Evolutionary conservation across 2,113 vertebrate species (phyloP).

Genomic region (Rhineura floridana): DNA sequence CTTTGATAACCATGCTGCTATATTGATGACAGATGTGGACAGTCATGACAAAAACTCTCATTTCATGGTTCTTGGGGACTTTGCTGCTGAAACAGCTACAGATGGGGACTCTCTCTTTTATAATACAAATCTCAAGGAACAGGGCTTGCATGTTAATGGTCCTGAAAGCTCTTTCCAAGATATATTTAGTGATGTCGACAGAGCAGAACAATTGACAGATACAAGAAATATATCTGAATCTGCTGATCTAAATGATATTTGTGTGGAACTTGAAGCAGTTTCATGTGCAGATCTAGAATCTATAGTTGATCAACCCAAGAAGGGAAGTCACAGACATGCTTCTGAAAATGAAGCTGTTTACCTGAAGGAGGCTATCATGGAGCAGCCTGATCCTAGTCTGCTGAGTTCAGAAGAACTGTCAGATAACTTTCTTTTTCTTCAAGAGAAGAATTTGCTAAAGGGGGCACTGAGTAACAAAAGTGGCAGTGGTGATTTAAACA

Average conservation of each 20-base stretch:
- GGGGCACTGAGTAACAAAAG: conserved; percentile 68
- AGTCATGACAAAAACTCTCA: conserved; percentile 70
- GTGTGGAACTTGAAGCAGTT: conserved; percentile 59
- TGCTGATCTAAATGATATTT: conserved; percentile 76
- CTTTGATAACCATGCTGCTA: conserved; percentile 70
- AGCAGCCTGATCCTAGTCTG: conserved; percentile 63
- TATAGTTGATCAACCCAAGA: conserved; percentile 43
- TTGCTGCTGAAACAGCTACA: conserved; percentile 86
- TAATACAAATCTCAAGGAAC: conserved; percentile 83
- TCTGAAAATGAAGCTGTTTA: conserved; percentile 67
- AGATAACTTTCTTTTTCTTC: conserved; percentile 91
- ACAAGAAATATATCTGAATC: conserved; percentile 79
- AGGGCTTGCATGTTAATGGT: conserved; percentile 68
- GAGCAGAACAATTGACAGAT: conserved; percentile 72
- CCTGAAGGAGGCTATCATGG: conserved; percentile 56
- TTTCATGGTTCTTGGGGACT: conserved; percentile 80
- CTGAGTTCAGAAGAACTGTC: conserved; percentile 81
- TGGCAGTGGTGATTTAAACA: conserved; percentile 52
- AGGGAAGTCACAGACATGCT: conserved; percentile 34
- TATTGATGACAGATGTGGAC: conserved; percentile 73
- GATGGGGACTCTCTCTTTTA: conserved; percentile 89
- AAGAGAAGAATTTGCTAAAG: conserved; percentile 85
- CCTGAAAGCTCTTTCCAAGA: conserved; percentile 88
- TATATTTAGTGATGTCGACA: conserved; percentile 82
- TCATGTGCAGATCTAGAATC: conserved; percentile 50